Evolutionary conservation across 2,888 invertebrate species (phyloP).

Genomic region (Rhamnusium bicolor): DNA sequence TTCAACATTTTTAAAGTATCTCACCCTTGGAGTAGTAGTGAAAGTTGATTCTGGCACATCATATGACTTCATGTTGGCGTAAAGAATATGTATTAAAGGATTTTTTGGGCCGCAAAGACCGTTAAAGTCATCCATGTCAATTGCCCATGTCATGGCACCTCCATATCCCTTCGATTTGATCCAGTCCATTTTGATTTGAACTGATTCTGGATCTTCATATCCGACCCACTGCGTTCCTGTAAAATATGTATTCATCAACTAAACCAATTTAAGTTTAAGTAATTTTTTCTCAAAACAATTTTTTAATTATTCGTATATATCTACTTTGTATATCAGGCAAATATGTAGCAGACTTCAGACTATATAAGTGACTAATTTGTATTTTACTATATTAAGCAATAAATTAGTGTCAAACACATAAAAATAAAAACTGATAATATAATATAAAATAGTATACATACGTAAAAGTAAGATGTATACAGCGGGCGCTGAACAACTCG

Average conservation of each 20-base stretch:
- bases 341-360: too few relatives aligned
- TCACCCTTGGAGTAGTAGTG: slow-evolving; percentile 80
- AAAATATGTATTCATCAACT: slow-evolving; percentile 1
- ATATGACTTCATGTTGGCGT: slow-evolving; percentile 82
- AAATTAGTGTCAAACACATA: too few relatives aligned
- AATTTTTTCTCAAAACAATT: too few relatives aligned
- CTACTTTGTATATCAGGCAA: too few relatives aligned
- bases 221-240: slow-evolving; percentile 89
- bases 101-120: slow-evolving; percentile 87
- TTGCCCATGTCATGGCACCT: slow-evolving; percentile 94
- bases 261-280: too few relatives aligned
- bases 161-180: slow-evolving; percentile 87
- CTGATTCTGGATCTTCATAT: slow-evolving; percentile 86
- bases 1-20: slow-evolving; percentile 50
- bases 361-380: too few relatives aligned
- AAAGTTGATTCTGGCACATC: slow-evolving; percentile 79
- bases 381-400: too few relatives aligned
- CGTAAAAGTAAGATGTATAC: too few relatives aligned
- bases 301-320: too few relatives aligned
- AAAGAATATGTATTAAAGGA: slow-evolving; percentile 81
- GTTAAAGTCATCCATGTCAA: slow-evolving; percentile 92
- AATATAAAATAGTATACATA: too few relatives aligned
- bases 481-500: too few relatives aligned
- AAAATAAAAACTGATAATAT: too few relatives aligned
- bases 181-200: slow-evolving; percentile 92